Evolutionary conservation across 2,888 invertebrate genomes (phyloP), one percentile per base, ranked within the genome.

Genomic region (Chaitophorus viminalis): DNA sequence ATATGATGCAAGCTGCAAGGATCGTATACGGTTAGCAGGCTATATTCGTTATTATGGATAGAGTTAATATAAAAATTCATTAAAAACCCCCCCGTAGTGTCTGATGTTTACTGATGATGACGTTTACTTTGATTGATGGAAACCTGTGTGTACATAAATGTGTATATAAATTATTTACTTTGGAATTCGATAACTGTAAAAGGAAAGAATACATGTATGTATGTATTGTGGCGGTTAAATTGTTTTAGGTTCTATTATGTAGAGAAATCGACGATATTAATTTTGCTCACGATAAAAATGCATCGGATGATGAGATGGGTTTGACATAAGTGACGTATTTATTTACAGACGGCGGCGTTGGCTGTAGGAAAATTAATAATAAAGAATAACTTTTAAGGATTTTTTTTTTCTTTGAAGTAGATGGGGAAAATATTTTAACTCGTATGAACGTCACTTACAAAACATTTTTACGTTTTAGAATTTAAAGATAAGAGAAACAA

Each of bases 181-280:
- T 70, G 81, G 46, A 81, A 81, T 81, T 68, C 81, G 81, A 81
- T 81, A 46, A 68, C 46, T 79, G 60, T 79, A 79, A 79, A 81
- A 46, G 39, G 81, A 31, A 33, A 46, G 31, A 70, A 81, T 31
- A 46, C 29, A n/a, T 33, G 25, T 31, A 21, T 33, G 29, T 29
- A 25, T n/a, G 29, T 31, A 21, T 21, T 2, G 68, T 29, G 11
- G 29, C 25, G 39, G 21, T 81, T 29, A 46, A 81, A 81, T 81
- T 21, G 46, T 81, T 46, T 68, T 46, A 31, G 39, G 46, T 81
- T 81, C 81, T 54, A 46, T 31, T 39, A 68, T 33, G 46, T 79
- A 21, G 68, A 68, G 81, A 81, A 81, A 81, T 68, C 81, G 81
- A 70, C 68, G 0, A 25, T 11, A 31, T 81, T n/a, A n/a, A n/a